A percentile compares a stretch with the other conserved stretches of the same genome.
Evolutionary conservation across 2,888 invertebrate species (phyloP).

Genomic region (Spilarctia lutea): DNA sequence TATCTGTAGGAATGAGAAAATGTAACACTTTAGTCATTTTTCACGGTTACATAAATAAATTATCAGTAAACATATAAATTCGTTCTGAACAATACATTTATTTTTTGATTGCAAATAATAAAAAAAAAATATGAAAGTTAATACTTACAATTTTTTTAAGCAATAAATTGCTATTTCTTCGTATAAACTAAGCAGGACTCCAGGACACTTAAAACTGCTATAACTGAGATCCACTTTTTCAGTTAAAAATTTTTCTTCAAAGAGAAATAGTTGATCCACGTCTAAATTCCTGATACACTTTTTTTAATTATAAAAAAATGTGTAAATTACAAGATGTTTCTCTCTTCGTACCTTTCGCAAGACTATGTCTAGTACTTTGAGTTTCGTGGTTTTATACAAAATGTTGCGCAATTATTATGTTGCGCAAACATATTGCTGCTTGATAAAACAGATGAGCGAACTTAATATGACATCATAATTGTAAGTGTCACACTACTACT

Average conservation of each 20-base stretch:
- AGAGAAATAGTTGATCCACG: neutral
- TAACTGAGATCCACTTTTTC: neutral
- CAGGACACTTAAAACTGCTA: neutral
- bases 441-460: neutral
- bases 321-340: too few species aligned
- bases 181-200: neutral
- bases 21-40: neutral
- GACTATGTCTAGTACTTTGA: too few species aligned
- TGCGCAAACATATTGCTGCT: neutral
- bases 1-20: neutral
- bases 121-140: neutral
- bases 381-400: neutral
- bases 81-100: neutral
- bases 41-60: neutral
- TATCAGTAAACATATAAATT: neutral
- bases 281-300: neutral
- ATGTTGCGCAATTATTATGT: conserved; percentile 17
- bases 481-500: neutral
- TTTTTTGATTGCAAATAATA: neutral
- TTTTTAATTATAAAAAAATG: too few species aligned
- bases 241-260: too few species aligned
- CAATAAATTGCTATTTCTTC: neutral
- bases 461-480: neutral
- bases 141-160: neutral
- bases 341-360: too few species aligned